Percentiles rank a stretch among this genome's conserved stretches.
These are phyloP conservation scores for Corapipo altera DNA, from an alignment of 2,113 vertebrate genomes.

Conservation along the genomic window DNA sequence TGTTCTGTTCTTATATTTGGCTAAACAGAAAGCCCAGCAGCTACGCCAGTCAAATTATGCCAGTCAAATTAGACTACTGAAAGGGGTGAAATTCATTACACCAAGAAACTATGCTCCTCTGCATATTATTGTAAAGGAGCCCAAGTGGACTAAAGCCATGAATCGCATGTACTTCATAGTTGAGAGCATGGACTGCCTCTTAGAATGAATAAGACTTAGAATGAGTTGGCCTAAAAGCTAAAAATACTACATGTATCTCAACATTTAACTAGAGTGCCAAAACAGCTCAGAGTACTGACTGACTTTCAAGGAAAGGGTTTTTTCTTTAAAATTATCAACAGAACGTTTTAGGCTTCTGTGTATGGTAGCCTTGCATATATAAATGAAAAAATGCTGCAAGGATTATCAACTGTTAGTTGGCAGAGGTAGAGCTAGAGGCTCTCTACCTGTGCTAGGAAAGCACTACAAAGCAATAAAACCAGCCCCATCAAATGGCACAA, in stretches of 20 bases:
- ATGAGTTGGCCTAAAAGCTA: neutral
- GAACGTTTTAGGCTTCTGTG: neutral
- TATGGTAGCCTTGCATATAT: neutral
- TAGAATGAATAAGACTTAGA: neutral
- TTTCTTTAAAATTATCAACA: slow-evolving; percentile 1
- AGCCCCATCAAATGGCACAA: neutral
- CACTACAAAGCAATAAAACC: neutral
- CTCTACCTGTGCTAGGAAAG: neutral
- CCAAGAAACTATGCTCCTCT: neutral
- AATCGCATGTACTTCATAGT: neutral
- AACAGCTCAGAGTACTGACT: neutral
- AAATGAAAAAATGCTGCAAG: neutral
- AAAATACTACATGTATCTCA: neutral
- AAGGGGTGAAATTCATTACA: neutral
- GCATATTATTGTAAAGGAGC: neutral
- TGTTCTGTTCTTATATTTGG: neutral
- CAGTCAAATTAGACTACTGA: neutral
- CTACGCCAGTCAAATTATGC: neutral
- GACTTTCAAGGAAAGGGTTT: neutral
- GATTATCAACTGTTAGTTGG: neutral
- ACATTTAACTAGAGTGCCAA: neutral
- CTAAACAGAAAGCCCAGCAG: neutral
- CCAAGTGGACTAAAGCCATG: neutral
- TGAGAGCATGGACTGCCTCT: neutral
- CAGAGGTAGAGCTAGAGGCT: neutral